phyloP scores from a whole-genome alignment of 2,113 vertebrate genomes.

The Puma concolor region DNA sequence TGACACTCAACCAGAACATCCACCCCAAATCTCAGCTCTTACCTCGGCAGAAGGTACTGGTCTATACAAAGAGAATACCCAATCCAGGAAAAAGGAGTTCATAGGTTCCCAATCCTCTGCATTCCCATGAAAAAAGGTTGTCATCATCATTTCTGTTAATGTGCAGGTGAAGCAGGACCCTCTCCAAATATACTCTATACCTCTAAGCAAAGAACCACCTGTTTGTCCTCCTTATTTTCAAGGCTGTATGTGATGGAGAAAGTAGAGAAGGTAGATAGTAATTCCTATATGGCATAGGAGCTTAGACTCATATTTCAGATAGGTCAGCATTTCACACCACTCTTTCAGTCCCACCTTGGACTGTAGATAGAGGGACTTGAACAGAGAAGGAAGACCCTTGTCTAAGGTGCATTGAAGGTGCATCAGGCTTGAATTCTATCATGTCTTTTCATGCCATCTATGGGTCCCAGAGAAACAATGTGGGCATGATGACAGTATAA shows the following conservation, averaged over 20 bases:
- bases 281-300: not conserved
- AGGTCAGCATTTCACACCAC: not conserved
- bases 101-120: not conserved
- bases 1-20: not conserved
- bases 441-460: not conserved
- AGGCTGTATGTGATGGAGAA: not conserved
- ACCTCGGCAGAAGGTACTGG: not conserved
- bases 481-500: not conserved
- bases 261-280: not conserved
- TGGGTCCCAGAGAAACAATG: not conserved
- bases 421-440: conserved; percentile 17
- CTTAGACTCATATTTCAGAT: not conserved
- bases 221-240: conserved; percentile 53
- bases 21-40: not conserved
- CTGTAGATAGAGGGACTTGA: not conserved
- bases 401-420: not conserved
- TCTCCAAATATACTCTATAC: conserved; percentile 65
- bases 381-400: not conserved
- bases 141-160: not conserved
- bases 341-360: not conserved
- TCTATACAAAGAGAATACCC: not conserved
- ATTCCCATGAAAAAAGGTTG: not conserved
- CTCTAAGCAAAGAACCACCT: conserved; percentile 21
- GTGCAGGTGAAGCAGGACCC: not conserved
- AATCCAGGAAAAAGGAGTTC: not conserved